Base-by-base conservation (phyloP, 1,140 invertebrate genomes). In the Pteromalus puparum region DNA sequence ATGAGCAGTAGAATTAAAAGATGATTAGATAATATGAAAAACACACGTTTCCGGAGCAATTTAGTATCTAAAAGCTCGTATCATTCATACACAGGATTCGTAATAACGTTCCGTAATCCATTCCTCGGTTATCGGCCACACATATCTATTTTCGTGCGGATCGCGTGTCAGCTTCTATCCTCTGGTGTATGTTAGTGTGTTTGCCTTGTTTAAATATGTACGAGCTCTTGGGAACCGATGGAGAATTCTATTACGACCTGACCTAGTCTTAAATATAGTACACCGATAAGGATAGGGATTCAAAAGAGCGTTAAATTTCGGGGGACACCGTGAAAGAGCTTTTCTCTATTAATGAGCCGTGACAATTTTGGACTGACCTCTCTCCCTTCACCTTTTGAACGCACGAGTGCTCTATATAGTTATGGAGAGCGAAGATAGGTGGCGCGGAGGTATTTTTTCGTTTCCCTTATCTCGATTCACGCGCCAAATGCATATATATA, bases 81-180 rank as follows among this genome's bases (percentile, higher is more conserved):
- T 42, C 48, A 53, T 18, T 53, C 48, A 5, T 21, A 4, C 13
- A 53, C 13, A 53, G 3, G 13, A 53, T 53, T 53, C 1, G 46
- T 53, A 53, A 26, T 68, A 68, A 26, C 9, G 67, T 68, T 68
- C 67, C n/a, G 67, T 68, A 26, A 68, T 68, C 18, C 67, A 68
- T 68, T 68, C 18, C n/a, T 68, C 67, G 4, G 13, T 26, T 68
- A 68, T 68, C 67, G 10, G 24, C 18, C 67, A 18, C 0, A 28
- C 67, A 7, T 65, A 70, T 70, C 67, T 28, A 28, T 70, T 70
- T 70, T 70, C 26, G 67, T 12, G 26, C 53, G 18, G 26, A 70
- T 70, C 26, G 67, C 67, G 67, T 70, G 67, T 18, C n/a, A 7
- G 67, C 26, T 26, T 28, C n/a, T 7, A 68, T 9, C 12, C 18